phyloP scores from a whole-genome alignment of 2,888 invertebrate species.

The Limnephilus rhombicus region DNA sequence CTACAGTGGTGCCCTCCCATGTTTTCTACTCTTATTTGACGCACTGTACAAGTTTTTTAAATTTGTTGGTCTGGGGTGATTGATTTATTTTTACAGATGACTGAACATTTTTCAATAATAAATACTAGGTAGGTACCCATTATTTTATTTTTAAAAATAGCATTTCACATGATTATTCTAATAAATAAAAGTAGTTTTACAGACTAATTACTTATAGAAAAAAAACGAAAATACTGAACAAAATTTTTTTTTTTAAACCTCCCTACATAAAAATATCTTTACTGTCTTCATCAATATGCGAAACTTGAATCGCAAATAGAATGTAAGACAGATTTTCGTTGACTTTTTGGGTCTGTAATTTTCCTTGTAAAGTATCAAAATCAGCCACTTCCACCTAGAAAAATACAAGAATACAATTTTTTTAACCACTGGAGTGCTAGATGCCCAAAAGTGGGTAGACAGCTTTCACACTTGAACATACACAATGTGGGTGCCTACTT shows the following conservation, averaged over 20 bases:
- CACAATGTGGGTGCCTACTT: no score
- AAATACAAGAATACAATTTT: conserved; percentile 28
- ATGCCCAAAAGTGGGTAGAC: no score
- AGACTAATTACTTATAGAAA: not conserved
- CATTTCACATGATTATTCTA: not conserved
- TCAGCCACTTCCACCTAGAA: conserved; percentile 63
- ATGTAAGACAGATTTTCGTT: conserved; percentile 60
- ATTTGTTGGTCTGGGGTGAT: no score
- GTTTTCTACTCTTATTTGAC: no score
- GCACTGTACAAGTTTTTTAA: no score
- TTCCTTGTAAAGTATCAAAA: conserved; percentile 65
- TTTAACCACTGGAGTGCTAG: not conserved
- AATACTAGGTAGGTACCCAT: not conserved
- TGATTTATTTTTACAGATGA: not conserved
- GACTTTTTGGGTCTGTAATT: conserved; percentile 56
- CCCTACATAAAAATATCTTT: not conserved
- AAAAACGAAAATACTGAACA: not conserved
- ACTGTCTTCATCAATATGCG: conserved; percentile 53
- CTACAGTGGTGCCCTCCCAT: no score
- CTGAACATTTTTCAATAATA: not conserved
- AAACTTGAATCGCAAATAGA: conserved; percentile 58
- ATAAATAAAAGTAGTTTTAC: not conserved
- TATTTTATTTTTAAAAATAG: not conserved
- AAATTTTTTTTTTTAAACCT: not conserved
- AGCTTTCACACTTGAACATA: no score